Conservation (phyloP, 2,888 invertebrate genomes). For the Diaperis boleti region DNA sequence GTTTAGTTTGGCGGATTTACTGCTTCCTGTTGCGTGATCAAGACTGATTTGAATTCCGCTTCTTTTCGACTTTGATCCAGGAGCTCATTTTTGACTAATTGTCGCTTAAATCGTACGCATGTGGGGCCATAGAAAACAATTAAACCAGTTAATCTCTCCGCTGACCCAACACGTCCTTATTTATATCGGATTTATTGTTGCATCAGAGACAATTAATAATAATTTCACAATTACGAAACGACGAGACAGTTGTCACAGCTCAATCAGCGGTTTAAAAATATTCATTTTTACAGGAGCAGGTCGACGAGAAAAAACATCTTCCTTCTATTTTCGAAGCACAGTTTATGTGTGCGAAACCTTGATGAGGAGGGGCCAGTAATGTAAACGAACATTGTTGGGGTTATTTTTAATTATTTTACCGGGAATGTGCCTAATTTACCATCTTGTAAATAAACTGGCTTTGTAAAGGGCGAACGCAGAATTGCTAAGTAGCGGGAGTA, state of each 20-base stretch:
- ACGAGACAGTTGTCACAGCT: constrained; percentile 27
- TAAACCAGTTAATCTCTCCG: constrained; percentile 20
- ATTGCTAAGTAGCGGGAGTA: no score
- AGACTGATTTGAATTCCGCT: constrained; percentile 10
- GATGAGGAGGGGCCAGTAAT: constrained; percentile 3
- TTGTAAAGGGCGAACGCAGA: no score
- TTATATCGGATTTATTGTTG: constrained; percentile 26
- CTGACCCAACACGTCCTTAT: constrained; percentile 25
- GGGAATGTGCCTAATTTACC: constrained; percentile 18
- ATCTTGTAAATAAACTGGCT: not conserved
- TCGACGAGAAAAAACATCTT: constrained; percentile 5
- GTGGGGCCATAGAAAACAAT: no score
- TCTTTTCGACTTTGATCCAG: constrained; percentile 1
- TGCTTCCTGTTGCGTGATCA: constrained; percentile 16
- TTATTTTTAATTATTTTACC: constrained; percentile 34
- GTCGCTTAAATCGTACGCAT: no score
- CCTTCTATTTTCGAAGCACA: constrained; percentile 5
- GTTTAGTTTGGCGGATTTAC: constrained; percentile 3
- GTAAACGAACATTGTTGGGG: constrained; percentile 23
- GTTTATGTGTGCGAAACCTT: constrained; percentile 27
- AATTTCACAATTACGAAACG: constrained; percentile 18
- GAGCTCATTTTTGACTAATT: no score
- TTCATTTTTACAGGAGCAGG: not conserved
- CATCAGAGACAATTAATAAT: constrained; percentile 33
- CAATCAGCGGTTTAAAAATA: constrained; percentile 6